Evolutionary conservation across 1,140 invertebrate species (phyloP), one percentile per base, ranked within the genome.

Genomic region (Platyscapa corneri): DNA sequence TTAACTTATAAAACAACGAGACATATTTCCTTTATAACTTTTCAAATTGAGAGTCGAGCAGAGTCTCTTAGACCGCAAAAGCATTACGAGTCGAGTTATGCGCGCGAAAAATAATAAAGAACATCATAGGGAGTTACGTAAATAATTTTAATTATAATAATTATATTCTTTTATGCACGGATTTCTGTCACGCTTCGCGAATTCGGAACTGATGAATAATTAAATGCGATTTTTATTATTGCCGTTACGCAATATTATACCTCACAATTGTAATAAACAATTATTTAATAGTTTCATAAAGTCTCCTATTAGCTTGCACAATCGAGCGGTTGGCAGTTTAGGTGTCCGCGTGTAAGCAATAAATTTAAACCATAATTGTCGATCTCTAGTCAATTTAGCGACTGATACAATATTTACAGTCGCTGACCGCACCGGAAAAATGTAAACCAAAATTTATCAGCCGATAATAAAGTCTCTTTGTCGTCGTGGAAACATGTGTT

Each of bases 91-190:
- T 8, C 10, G 18, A 39, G 8, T n/a, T 42, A 42, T 42, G 37
- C 20, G 3, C 27, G n/a, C 20, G 30, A 37, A 39, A 42, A 74
- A 74, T 74, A 74, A 8, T 74, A 10, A 74, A 42, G 18, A 42
- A 37, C 42, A 42, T 74, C 10, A 37, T 39, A 42, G n/a, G 3
- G 7, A 42, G 8, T 42, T 74, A 37, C 37, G 8, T 37, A 74
- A 74, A 42, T 42, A 74, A 42, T 74, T 74, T 20, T 42, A n/a
- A 74, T 74, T 74, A 42, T 74, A 74, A 74, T 74, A n/a, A 74
- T 74, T 74, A 74, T 10, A 42, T 74, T 74, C 23, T 3, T 14
- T 42, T 42, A 42, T 18, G 16, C 7, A 12, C 27, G 37, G 20
- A 3, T 42, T 27, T 74, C 42, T 39, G 6, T 32, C 18, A n/a